Evolutionary conservation across 2,888 invertebrate genomes (phyloP).

Genomic region (Trimorus sp.): DNA sequence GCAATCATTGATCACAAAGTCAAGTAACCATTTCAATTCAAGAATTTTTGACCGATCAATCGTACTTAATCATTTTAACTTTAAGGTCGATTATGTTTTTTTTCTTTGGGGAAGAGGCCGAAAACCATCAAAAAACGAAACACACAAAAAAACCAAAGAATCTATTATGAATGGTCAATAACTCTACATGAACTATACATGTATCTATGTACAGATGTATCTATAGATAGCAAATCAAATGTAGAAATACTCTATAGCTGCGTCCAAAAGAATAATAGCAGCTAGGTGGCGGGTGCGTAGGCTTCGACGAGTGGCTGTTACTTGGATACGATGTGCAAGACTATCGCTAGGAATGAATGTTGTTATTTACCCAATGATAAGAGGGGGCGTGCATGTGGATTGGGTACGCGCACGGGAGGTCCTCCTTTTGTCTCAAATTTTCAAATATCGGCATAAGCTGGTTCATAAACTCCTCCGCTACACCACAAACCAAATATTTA

Average conservation of each 20-base stretch:
- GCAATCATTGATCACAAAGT: conserved; percentile 42
- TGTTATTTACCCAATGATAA: conserved; percentile 88
- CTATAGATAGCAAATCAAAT: neutral
- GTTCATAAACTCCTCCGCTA: conserved; percentile 97
- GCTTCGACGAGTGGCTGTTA: neutral
- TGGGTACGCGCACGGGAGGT: conserved; percentile 95
- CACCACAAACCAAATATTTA: conserved; percentile 75
- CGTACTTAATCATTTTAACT: neutral
- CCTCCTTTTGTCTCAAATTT: conserved; percentile 90
- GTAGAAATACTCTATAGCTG: neutral
- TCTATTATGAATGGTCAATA: neutral
- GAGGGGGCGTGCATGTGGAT: conserved; percentile 91
- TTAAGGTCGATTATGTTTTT: no score
- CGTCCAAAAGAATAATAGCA: no score
- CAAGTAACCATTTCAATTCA: neutral
- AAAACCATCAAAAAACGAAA: no score
- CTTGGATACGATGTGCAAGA: conserved; percentile 70
- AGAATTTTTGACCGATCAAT: neutral
- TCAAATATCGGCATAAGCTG: conserved; percentile 98
- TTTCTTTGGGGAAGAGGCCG: no score
- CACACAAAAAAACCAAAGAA: neutral
- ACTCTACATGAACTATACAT: neutral
- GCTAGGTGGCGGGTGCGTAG: conserved; percentile 3
- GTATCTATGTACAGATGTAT: neutral
- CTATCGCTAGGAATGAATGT: conserved; percentile 69